These are phyloP conservation scores for Sitodiplosis mosellana DNA, from an alignment of 1,140 invertebrate genomes.

Conservation along the genomic window DNA sequence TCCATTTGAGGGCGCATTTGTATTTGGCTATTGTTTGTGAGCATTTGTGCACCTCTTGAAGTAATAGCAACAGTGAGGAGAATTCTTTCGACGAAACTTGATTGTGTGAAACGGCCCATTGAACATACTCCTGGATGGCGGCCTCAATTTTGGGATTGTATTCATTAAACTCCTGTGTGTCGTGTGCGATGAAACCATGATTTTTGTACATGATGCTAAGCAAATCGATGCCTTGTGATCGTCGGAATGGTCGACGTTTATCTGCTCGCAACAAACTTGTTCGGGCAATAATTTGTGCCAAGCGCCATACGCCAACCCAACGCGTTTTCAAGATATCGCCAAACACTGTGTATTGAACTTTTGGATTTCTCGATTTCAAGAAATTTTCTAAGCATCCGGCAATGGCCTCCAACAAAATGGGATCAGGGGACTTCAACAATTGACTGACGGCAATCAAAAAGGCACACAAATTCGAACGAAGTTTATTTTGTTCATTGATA, in stretches of 20 bases:
- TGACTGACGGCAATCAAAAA: slow-evolving; percentile 5
- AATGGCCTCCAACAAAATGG: slow-evolving; percentile 2
- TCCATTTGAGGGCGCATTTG: slow-evolving; percentile 18
- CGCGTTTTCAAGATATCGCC: slow-evolving; percentile 7
- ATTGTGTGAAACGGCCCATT: neutral
- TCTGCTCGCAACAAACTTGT: slow-evolving; percentile 18
- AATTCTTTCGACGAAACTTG: slow-evolving; percentile 8
- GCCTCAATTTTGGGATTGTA: slow-evolving; percentile 6
- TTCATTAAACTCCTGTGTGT: slow-evolving; percentile 3
- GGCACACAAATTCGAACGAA: slow-evolving; percentile 7
- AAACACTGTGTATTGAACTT: slow-evolving; percentile 6
- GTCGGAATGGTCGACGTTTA: slow-evolving; percentile 27
- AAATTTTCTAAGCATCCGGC: slow-evolving; percentile 7
- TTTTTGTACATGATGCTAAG: slow-evolving; percentile 33
- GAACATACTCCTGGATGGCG: slow-evolving; percentile 3
- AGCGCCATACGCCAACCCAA: slow-evolving; percentile 6
- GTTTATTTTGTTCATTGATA: slow-evolving; percentile 7
- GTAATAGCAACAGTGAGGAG: neutral
- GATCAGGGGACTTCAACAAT: neutral
- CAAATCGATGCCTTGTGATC: slow-evolving; percentile 33
- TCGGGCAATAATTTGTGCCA: slow-evolving; percentile 4
- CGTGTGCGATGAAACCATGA: slow-evolving; percentile 4
- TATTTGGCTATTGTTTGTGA: neutral
- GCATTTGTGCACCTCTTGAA: neutral
- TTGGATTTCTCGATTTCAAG: slow-evolving; percentile 8